Conservation (phyloP, 2,113 vertebrate species). For the Percina caprodes region DNA sequence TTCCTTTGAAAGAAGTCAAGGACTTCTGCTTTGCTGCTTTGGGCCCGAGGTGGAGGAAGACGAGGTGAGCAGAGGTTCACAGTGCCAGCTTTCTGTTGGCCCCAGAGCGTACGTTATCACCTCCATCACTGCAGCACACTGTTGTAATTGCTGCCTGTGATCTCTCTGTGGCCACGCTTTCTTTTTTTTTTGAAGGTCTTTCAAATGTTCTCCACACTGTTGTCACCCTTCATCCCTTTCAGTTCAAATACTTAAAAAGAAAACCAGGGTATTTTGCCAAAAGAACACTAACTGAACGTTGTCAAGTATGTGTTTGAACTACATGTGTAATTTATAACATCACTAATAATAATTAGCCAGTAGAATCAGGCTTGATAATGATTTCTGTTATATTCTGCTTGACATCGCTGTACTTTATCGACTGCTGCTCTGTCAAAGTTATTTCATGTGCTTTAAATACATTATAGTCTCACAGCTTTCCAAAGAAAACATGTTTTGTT, state of each 20-base stretch:
- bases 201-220: conserved; percentile 60
- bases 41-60: conserved; percentile 51
- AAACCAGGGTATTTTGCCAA: neutral
- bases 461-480: conserved; percentile 8
- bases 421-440: neutral
- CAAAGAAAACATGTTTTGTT: conserved; percentile 49
- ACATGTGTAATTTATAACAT: conserved; percentile 38
- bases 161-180: conserved; percentile 86
- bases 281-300: neutral
- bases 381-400: conserved; percentile 15
- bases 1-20: conserved; percentile 86
- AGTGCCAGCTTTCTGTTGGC: conserved; percentile 80
- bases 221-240: conserved; percentile 46
- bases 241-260: conserved; percentile 44
- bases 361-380: conserved; percentile 4
- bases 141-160: conserved; percentile 90
- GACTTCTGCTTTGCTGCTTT: conserved; percentile 82
- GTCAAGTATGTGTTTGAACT: conserved; percentile 17
- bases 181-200: conserved; percentile 81
- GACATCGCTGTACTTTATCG: conserved; percentile 3
- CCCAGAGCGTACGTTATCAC: conserved; percentile 81
- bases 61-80: conserved; percentile 67
- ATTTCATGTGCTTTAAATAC: conserved; percentile 35
- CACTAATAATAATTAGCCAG: conserved; percentile 1
- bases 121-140: conserved; percentile 88